Evolutionary conservation across 2,888 invertebrate genomes (phyloP).

Genomic region (Campoletis raptor): DNA sequence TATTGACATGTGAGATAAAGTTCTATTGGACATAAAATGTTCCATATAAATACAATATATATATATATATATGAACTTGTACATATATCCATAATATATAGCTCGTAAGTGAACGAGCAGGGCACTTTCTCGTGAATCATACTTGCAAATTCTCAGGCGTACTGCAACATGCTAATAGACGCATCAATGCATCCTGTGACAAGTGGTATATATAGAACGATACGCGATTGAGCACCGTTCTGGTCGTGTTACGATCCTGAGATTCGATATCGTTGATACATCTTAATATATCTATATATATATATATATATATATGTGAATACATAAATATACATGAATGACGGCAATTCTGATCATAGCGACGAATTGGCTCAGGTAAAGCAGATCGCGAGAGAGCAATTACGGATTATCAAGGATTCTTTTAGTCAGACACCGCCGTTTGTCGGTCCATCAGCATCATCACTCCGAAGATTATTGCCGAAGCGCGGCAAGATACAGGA

Average conservation of each 20-base stretch:
- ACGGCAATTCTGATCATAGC: constrained; percentile 9
- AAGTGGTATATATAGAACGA: constrained; percentile 72
- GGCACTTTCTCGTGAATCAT: constrained; percentile 77
- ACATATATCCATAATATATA: constrained; percentile 15
- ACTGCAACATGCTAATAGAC: constrained; percentile 76
- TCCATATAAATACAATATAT: too few relatives aligned
- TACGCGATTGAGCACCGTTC: constrained; percentile 32
- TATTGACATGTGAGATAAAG: background rate
- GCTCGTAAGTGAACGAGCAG: constrained; percentile 44
- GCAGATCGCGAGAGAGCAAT: constrained; percentile 73
- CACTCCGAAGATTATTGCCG: constrained; percentile 24
- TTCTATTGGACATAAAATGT: constrained; percentile 5
- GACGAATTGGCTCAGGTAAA: constrained; percentile 64
- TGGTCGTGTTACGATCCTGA: constrained; percentile 57
- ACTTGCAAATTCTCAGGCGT: constrained; percentile 79
- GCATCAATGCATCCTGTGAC: constrained; percentile 80
- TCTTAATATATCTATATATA: background rate
- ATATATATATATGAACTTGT: background rate
- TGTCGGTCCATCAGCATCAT: constrained; percentile 26
- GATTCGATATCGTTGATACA: constrained; percentile 54
- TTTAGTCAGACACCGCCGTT: constrained; percentile 60
- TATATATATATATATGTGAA: background rate
- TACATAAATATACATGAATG: constrained; percentile 10
- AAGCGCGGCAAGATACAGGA: constrained; percentile 73
- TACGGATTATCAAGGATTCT: constrained; percentile 80